Percentiles rank a stretch among this genome's conserved stretches.
phyloP scores from a whole-genome alignment of 2,797 vertebrate genomes.

The Fratercula arctica region DNA sequence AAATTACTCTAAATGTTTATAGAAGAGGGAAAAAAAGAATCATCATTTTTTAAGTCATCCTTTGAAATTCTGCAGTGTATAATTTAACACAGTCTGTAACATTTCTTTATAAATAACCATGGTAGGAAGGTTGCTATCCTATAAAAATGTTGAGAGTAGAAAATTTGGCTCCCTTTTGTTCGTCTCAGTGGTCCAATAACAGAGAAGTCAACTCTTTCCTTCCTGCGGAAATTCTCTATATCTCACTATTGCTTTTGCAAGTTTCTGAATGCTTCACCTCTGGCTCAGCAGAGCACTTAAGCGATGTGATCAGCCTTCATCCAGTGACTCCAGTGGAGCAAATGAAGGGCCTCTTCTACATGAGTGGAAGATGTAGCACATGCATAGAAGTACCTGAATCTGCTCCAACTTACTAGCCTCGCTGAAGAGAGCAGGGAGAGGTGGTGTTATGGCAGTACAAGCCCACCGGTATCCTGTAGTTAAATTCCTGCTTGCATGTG shows the following conservation, averaged over 20 bases:
- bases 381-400: neutral
- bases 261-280: neutral
- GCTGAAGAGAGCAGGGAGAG: neutral
- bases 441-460: neutral
- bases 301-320: neutral
- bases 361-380: neutral
- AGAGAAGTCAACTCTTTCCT: neutral
- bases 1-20: neutral
- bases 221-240: neutral
- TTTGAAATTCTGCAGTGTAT: conserved; percentile 5
- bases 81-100: conserved; percentile 26
- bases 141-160: neutral
- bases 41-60: neutral
- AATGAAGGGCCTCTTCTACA: neutral
- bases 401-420: neutral
- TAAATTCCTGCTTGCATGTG: neutral
- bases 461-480: neutral
- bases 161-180: conserved; percentile 11
- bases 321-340: neutral
- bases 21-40: neutral
- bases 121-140: conserved; percentile 27
- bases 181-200: neutral
- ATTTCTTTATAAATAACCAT: conserved; percentile 32
- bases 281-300: neutral
- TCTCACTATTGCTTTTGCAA: neutral